Base-by-base conservation (phyloP, 2,888 invertebrate genomes). In the Acrobasis suavella region DNA sequence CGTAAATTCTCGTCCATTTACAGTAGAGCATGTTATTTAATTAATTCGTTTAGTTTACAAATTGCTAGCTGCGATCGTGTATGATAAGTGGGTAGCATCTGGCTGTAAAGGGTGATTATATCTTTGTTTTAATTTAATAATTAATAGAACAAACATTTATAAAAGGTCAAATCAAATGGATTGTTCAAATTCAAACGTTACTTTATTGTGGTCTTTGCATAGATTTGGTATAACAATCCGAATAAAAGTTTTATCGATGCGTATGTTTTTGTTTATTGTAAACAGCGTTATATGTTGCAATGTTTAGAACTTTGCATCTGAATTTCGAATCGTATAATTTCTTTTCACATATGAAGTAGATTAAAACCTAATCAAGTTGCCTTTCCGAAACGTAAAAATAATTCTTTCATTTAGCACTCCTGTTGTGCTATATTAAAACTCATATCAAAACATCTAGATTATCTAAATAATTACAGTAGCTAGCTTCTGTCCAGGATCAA, bases 1-100 rank as follows among this genome's bases (percentile, higher is more conserved):
- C 75, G 71, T 80, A 74, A 75, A 78, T 79, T 68, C 49, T 32
- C 66, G 66, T 72, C 71, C 70, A 65, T 68, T 69, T 67, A 72
- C 68, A 66, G 73, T 75, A 74, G 72, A 74, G 70, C 69, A 65
- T 65, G 67, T 69, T 65, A 71, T 72, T 70, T 74, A 72, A 76
- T 75, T 75, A 74, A 71, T 69, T 69, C 64, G 64, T 64, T 68
- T 65, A 65, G 52, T 68, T 65, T 52, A 60, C 60, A 60, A 60
- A 60, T 60, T 60, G 22, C 42, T 51, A 51, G 39, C 51, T 51
- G 51, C 39, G 60, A 51, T 38, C 39, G 39, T 42, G 42, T 50
- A 16, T 50, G 38, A 50, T 50, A 50, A 59, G 17, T 22, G 22
- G 15, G 32, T 50, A 38, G 16, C 59, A 59, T 59, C 38, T 59